These are phyloP conservation scores for Mylabris phalerata DNA, from an alignment of 1,140 invertebrate genomes.

Conservation along the genomic window DNA sequence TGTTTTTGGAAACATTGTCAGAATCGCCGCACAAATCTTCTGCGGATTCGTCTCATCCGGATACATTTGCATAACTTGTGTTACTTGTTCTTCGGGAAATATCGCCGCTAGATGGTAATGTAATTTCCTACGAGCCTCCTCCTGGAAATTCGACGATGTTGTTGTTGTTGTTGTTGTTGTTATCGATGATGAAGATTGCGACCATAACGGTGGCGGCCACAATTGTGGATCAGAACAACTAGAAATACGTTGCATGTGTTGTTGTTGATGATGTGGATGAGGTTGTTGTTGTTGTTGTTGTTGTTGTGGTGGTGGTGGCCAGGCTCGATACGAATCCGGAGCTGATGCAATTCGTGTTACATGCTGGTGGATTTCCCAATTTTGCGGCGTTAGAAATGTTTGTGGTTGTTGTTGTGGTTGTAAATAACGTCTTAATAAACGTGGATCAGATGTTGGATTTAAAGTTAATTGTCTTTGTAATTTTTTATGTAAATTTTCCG, in stretches of 20 bases:
- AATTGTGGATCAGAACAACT: conserved; percentile 61
- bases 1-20: conserved; percentile 62
- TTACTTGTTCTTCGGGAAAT: conserved; percentile 83
- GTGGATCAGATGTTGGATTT: conserved; percentile 68
- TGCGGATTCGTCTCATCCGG: conserved; percentile 84
- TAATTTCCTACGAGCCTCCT: conserved; percentile 64
- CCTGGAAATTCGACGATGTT: conserved; percentile 35
- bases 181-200: conserved; percentile 12
- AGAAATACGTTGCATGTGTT: conserved; percentile 46
- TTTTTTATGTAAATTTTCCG: conserved; percentile 66
- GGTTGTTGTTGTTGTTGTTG: conserved; percentile 31
- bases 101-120: conserved; percentile 81
- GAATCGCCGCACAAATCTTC: conserved; percentile 80
- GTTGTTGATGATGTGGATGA: conserved; percentile 34
- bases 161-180: background rate
- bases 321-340: conserved; percentile 57
- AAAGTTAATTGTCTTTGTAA: conserved; percentile 73
- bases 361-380: conserved; percentile 46
- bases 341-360: conserved; percentile 73
- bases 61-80: conserved; percentile 72
- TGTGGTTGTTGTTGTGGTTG: conserved; percentile 13
- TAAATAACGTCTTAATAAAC: conserved; percentile 47
- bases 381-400: conserved; percentile 9
- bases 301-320: conserved; percentile 43
- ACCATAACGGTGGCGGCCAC: conserved; percentile 35